phyloP scores from a whole-genome alignment of 2,113 vertebrate genomes.

The Cynocephalus volans region DNA sequence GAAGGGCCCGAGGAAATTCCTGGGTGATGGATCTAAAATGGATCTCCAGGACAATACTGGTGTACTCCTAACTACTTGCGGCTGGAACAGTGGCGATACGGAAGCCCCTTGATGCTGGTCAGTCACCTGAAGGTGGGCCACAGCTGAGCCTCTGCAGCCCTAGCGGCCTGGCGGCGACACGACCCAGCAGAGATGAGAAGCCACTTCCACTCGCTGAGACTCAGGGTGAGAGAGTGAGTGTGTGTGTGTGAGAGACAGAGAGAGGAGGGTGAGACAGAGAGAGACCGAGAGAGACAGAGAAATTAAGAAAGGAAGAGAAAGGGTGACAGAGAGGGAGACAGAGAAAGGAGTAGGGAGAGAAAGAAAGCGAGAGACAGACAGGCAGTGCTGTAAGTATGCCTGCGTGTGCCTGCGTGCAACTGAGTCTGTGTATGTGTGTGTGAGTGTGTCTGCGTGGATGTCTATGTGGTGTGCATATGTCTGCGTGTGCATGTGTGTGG shows the following conservation, averaged over 20 bases:
- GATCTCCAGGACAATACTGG: neutral
- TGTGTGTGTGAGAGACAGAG: neutral
- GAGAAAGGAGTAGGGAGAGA: neutral
- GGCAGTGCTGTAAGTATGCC: neutral
- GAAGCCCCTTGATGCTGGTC: too few relatives aligned
- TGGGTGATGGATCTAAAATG: neutral
- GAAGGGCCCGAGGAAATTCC: neutral
- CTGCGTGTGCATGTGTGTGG: neutral
- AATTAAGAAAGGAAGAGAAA: neutral
- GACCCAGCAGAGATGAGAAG: neutral
- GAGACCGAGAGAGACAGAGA: neutral
- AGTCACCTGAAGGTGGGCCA: neutral
- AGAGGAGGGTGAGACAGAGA: neutral
- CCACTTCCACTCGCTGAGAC: neutral
- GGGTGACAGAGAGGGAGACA: neutral
- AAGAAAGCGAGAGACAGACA: neutral
- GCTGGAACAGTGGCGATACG: neutral
- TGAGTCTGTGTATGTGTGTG: neutral
- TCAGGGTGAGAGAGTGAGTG: too few relatives aligned
- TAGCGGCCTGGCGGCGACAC: accelerated
- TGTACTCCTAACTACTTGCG: neutral
- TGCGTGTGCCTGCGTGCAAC: neutral
- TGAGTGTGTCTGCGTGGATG: neutral
- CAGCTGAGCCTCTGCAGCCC: neutral
- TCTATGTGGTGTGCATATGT: neutral